Conservation (phyloP, 2,888 invertebrate genomes). For the Drosophila robusta region DNA sequence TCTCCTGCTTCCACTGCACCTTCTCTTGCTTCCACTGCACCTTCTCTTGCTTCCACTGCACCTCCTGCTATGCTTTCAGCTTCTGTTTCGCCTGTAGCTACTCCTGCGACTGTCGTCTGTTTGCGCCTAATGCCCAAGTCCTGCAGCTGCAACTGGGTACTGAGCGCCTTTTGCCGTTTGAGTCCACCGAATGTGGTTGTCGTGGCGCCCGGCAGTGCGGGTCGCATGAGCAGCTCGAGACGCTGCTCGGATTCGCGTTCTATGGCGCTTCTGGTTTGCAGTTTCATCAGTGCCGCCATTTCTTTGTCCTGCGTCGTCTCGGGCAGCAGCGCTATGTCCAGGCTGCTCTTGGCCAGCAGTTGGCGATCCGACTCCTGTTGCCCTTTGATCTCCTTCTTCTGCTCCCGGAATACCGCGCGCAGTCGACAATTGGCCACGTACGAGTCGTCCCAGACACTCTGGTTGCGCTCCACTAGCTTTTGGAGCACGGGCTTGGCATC, state of each 20-base stretch:
- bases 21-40: neutral
- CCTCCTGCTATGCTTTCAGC: neutral
- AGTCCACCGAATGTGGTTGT: constrained; percentile 86
- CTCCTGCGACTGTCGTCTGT: neutral
- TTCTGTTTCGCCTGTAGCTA: neutral
- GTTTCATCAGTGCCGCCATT: constrained; percentile 91
- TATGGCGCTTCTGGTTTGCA: constrained; percentile 88
- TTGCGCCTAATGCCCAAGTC: constrained; percentile 83
- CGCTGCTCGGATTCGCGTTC: constrained; percentile 86
- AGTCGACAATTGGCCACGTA: constrained; percentile 95
- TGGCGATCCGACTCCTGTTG: constrained; percentile 89
- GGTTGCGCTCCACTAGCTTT: constrained; percentile 91
- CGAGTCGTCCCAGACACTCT: constrained; percentile 95
- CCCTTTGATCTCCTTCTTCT: constrained; percentile 91
- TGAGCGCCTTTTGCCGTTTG: constrained; percentile 87
- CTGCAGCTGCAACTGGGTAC: constrained; percentile 69
- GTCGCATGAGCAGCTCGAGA: constrained; percentile 86
- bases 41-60: no score
- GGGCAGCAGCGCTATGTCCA: constrained; percentile 91
- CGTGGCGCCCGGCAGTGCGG: constrained; percentile 87
- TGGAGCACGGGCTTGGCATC: constrained; percentile 90
- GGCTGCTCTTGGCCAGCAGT: constrained; percentile 90
- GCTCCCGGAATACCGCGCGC: constrained; percentile 91
- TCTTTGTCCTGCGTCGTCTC: constrained; percentile 93
- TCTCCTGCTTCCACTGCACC: no score